phyloP scores from a whole-genome alignment of 2,888 invertebrate genomes.

The Itoplectis maculator region DNA sequence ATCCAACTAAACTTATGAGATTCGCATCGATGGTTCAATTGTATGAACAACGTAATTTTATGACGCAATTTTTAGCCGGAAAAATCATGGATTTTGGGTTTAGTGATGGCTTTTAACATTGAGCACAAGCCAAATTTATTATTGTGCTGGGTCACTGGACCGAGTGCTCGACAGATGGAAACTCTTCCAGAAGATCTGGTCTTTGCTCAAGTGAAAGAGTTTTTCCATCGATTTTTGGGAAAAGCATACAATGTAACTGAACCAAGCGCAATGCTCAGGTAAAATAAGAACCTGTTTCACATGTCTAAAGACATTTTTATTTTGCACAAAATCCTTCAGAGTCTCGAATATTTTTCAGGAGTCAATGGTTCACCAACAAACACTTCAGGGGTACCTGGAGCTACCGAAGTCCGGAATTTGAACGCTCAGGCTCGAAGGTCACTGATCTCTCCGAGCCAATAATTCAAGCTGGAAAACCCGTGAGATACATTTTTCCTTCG shows the following conservation, averaged over 20 bases:
- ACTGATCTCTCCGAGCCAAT: constrained; percentile 86
- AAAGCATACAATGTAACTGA: constrained; percentile 84
- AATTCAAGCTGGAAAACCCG: constrained; percentile 80
- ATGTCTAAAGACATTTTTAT: neutral
- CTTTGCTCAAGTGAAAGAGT: constrained; percentile 84
- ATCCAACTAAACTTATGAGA: neutral
- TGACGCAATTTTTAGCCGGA: constrained; percentile 71
- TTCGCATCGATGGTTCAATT: too few relatives aligned
- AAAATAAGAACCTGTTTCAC: too few relatives aligned
- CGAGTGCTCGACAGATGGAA: constrained; percentile 88
- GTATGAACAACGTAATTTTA: neutral
- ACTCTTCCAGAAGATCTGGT: constrained; percentile 85
- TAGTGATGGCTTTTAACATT: constrained; percentile 88
- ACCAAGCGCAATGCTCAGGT: constrained; percentile 86
- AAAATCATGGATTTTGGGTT: constrained; percentile 87
- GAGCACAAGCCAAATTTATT: constrained; percentile 87
- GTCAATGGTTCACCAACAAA: constrained; percentile 89
- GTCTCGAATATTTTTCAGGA: constrained; percentile 84
- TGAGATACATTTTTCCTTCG: constrained; percentile 51
- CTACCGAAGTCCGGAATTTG: constrained; percentile 86
- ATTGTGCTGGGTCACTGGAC: constrained; percentile 88
- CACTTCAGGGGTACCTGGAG: constrained; percentile 91
- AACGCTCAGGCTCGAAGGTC: constrained; percentile 84
- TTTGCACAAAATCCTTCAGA: neutral
- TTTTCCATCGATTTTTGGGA: constrained; percentile 86